Evolutionary conservation across 2,113 vertebrate genomes (phyloP), one percentile per base, ranked within the genome.

Genomic region (Eira barbara): DNA sequence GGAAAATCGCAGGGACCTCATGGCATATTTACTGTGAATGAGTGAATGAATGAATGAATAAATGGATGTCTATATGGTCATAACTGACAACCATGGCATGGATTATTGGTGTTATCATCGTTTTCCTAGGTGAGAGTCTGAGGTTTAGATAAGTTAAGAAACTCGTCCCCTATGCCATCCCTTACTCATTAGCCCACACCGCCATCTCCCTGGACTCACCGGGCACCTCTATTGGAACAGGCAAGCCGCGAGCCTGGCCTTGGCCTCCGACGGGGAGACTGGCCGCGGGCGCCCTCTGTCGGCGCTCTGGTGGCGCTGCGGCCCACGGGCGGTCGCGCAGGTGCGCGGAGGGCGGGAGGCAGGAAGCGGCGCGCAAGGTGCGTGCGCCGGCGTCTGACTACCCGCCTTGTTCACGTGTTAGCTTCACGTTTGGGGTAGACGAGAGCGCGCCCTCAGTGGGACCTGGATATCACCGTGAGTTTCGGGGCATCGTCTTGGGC

Each of bases 231-330:
- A 6, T 1, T 2, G 57, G 57, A 29, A 27, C 18, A 17, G 39
- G 47, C 81, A 15, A 18, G 8, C 21, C 1, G 71, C 1, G 0
- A 34, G 47, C n/a, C 27, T 4, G 25, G 42, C 39, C 73, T 74
- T 29, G 20, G 36, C 3, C n/a, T 34, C 15, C 23, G 71, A 55
- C 57, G 10, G 92, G 9, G 42, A 69, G 17, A n/a, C n/a, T 79
- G 1, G 31, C 83, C 52, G 49, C 45, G 52, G 18, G 74, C 55
- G 65, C 90, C 95, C 94, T 89, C 89, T 97, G 67, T 89, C 59
- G 71, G 94, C 14, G 29, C 71, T 39, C 13, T 0, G n/a, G 7
- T 0, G 74, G 88, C 18, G 21, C 85, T 21, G 71, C 52, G 84
- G 34, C 47, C 81, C 5, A 14, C 1, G 10, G 10, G 39, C 25